Percentiles rank a stretch among this genome's conserved stretches.
Conservation (phyloP, 2,888 invertebrate species). For the Ctenicera cuprea region DNA sequence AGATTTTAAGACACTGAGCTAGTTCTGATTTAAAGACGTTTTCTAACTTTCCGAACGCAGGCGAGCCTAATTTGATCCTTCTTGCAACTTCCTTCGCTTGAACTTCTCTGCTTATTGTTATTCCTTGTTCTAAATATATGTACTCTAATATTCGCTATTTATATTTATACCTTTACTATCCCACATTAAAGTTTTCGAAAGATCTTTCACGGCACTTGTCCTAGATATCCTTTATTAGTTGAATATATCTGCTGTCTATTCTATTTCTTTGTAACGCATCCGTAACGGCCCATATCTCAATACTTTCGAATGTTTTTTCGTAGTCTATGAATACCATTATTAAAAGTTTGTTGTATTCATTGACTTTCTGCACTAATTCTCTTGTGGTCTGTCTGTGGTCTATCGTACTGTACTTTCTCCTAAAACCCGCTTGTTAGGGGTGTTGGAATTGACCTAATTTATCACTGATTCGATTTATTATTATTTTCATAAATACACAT, state of each 20-base stretch:
- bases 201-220: neutral
- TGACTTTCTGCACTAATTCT: too few relatives aligned
- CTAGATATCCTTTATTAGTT: neutral
- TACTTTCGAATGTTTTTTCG: too few relatives aligned
- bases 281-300: too few relatives aligned
- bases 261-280: too few relatives aligned
- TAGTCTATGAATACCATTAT: neutral
- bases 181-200: neutral
- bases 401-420: neutral
- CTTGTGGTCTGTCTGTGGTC: too few relatives aligned
- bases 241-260: too few relatives aligned
- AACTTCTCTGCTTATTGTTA: neutral
- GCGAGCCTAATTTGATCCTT: neutral
- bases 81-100: neutral
- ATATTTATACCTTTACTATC: neutral
- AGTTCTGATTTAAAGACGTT: too few relatives aligned
- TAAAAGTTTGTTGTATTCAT: too few relatives aligned
- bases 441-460: neutral
- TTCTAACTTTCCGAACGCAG: too few relatives aligned
- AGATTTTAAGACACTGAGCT: too few relatives aligned
- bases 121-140: neutral
- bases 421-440: neutral
- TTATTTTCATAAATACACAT: too few relatives aligned
- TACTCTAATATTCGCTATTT: neutral
- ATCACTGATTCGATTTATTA: too few relatives aligned